phyloP scores from a whole-genome alignment of 2,113 vertebrate species.

The Hydrochoerus hydrochaeris region DNA sequence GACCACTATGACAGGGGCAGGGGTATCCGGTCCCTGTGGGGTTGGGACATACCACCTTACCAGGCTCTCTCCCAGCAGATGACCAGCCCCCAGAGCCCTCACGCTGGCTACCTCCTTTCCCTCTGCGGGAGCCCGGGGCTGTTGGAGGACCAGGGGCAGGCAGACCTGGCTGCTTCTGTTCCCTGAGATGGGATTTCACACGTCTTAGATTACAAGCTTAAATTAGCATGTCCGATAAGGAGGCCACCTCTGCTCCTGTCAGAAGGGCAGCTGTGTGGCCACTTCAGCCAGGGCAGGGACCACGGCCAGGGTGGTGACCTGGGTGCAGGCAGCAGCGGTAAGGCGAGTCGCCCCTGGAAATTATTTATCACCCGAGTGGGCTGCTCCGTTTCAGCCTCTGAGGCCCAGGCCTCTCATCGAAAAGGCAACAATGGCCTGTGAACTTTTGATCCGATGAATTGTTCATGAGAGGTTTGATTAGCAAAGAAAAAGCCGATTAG shows the following conservation, averaged over 20 bases:
- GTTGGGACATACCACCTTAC: rapidly evolving
- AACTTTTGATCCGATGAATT: slow-evolving; percentile 94
- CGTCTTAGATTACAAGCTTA: slow-evolving; percentile 81
- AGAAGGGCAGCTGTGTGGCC: slow-evolving; percentile 70
- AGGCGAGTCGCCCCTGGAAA: slow-evolving; percentile 90
- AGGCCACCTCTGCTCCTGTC: slow-evolving; percentile 77
- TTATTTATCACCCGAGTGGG: slow-evolving; percentile 91
- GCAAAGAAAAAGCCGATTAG: slow-evolving; percentile 89
- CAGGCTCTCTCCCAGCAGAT: rapidly evolving
- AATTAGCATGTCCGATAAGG: slow-evolving; percentile 80
- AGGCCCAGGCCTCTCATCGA: slow-evolving; percentile 87
- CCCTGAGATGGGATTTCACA: slow-evolving; percentile 73
- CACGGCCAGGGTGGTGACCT: slow-evolving; percentile 87
- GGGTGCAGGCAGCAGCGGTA: slow-evolving; percentile 85
- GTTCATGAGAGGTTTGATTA: slow-evolving; percentile 93
- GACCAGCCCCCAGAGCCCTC: rapidly evolving
- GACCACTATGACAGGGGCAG: too few species aligned
- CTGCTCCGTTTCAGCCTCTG: slow-evolving; percentile 87
- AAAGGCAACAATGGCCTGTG: slow-evolving; percentile 89
- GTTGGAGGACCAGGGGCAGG: not conserved
- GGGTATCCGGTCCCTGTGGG: rapidly evolving
- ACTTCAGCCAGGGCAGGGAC: slow-evolving; percentile 84
- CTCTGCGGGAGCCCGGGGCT: rapidly evolving
- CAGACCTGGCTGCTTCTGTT: not conserved
- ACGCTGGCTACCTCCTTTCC: rapidly evolving